These are phyloP conservation scores for Noturus placidus DNA, from an alignment of 2,113 vertebrate species.

Conservation along the genomic window DNA sequence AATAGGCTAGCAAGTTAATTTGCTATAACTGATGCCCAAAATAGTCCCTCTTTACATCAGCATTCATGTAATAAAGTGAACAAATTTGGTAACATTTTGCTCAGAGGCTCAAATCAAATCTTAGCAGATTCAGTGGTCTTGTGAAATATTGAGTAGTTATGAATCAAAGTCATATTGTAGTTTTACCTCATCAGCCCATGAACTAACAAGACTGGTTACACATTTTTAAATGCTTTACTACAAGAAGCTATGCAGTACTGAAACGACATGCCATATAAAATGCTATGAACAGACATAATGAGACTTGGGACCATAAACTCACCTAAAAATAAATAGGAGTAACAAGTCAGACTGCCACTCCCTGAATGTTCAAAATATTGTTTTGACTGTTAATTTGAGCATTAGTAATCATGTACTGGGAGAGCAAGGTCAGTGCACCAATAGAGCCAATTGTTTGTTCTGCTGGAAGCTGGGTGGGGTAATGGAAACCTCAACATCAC, in stretches of 20 bases:
- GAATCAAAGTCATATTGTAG: neutral
- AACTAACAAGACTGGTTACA: neutral
- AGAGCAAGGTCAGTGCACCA: neutral
- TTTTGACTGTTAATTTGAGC: neutral
- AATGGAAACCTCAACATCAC: neutral
- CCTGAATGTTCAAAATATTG: neutral
- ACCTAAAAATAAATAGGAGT: no score
- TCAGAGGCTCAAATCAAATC: neutral
- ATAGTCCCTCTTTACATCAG: neutral
- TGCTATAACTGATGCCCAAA: neutral
- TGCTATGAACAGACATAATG: neutral
- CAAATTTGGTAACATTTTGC: neutral
- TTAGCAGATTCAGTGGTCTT: neutral
- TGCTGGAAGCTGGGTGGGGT: neutral
- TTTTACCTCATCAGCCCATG: neutral
- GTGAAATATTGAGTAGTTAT: neutral
- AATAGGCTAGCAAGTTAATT: neutral
- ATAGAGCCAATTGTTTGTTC: neutral
- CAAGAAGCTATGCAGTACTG: neutral
- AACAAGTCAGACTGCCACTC: constrained; percentile 13
- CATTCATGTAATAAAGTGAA: neutral
- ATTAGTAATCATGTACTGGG: neutral
- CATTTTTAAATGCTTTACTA: neutral
- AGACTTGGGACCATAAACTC: neutral
- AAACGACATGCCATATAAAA: neutral